Conservation (phyloP, 2,888 invertebrate genomes). For the Mesorhabditis spiculigera region DNA sequence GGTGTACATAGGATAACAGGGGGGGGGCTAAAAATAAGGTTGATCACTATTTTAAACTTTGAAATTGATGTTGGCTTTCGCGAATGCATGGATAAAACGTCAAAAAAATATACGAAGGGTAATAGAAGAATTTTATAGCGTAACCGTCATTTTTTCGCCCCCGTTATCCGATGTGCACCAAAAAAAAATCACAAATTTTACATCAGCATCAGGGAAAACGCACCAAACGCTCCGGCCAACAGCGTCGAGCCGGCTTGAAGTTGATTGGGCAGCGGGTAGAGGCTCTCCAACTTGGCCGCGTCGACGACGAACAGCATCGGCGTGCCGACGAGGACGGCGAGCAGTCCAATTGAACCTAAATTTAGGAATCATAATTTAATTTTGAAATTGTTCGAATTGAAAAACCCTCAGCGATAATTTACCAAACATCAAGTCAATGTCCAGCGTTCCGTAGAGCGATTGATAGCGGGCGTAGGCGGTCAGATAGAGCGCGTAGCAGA, state of each 20-base stretch:
- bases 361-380: too few species aligned
- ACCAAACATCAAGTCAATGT: conserved; percentile 93
- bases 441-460: conserved; percentile 86
- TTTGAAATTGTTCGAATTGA: background rate
- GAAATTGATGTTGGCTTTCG: background rate
- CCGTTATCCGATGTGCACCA: too few species aligned
- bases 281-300: conserved; percentile 73
- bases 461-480: conserved; percentile 78
- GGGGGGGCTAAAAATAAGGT: too few species aligned
- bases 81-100: background rate
- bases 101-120: background rate
- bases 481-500: conserved; percentile 85
- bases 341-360: conserved; percentile 85
- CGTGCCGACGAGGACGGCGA: conserved; percentile 83
- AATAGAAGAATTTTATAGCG: background rate
- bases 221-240: conserved; percentile 30
- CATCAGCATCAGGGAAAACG: too few species aligned
- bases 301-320: conserved; percentile 83
- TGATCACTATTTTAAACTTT: background rate
- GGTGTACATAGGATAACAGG: too few species aligned
- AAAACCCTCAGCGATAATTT: conserved; percentile 57
- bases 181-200: too few species aligned
- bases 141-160: too few species aligned
- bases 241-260: conserved; percentile 68
- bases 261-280: conserved; percentile 76